Evolutionary conservation across 2,888 invertebrate genomes (phyloP), one percentile per base, ranked within the genome.

Genomic region (Nycteola revayana): DNA sequence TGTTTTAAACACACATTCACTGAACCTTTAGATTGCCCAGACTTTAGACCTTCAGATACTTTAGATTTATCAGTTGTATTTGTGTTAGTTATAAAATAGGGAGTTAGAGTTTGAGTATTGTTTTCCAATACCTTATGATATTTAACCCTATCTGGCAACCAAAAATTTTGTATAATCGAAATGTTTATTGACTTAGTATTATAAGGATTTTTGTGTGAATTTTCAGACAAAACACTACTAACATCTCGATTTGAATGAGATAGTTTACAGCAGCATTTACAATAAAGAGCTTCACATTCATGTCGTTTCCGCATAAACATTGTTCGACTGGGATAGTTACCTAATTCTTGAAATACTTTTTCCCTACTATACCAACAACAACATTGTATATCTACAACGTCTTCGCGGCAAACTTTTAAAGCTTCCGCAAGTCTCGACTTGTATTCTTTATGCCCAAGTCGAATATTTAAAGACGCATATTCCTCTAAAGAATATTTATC

Each of bases 341-440:
- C 5, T 17, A 57, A 28, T 14, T 18, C 18, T 4, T 10, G 35
- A 9, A 55, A 25, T n/a, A 7, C 7, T 3, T 36, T 10, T 31
- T 63, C 45, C 32, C 66, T 58, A 11, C 39, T 26, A 28, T 46
- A 50, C 73, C 73, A 73, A 34, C 73, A 73, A 33, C 73, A 69
- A 42, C 54, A 49, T 0, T 32, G 1, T 2, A 14, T 14, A 14
- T 14, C 14, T 5, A 14, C 2, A 14, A 14, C 14, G 5, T 5
- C 5, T 3, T 14, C 14, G 5, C 5, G 14, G 5, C 2, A 14
- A 3, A 14, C 3, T 5, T 14, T 14, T 14, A 3, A 3, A 14
- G 14, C 14, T 14, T 14, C 14, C 5, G 2, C 5, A 3, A 14
- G 3, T 5, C 14, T 14, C 2, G 14, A 14, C 14, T 3, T 2